phyloP scores from a whole-genome alignment of 2,888 invertebrate genomes.

The Eucera pruinosa region DNA sequence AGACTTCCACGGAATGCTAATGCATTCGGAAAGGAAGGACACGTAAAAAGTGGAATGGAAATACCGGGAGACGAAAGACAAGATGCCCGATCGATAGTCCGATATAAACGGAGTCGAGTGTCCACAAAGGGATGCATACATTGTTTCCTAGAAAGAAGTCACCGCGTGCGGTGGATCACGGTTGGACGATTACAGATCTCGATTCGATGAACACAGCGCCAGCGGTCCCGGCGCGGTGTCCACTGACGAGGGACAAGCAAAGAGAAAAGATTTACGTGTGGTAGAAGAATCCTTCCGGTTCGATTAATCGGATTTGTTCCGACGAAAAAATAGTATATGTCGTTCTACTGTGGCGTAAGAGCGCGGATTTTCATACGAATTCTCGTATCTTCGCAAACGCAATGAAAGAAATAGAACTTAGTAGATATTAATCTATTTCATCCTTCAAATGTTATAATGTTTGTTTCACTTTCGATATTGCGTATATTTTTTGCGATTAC shows the following conservation, averaged over 20 bases:
- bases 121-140: slow-evolving; percentile 41
- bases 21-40: slow-evolving; percentile 12
- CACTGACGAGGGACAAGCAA: slow-evolving; percentile 53
- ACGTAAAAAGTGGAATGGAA: slow-evolving; percentile 2
- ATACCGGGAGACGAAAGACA: neutral
- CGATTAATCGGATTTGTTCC: slow-evolving; percentile 36
- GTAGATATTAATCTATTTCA: no score
- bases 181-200: slow-evolving; percentile 58
- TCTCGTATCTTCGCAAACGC: no score
- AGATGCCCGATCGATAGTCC: neutral
- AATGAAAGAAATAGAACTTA: no score
- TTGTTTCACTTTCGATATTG: no score
- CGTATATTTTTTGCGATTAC: no score
- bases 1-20: neutral
- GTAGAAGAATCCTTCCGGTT: slow-evolving; percentile 54
- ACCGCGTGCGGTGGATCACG: slow-evolving; percentile 56
- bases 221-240: neutral
- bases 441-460: no score
- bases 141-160: slow-evolving; percentile 53
- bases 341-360: neutral
- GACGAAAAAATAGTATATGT: neutral
- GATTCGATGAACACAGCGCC: slow-evolving; percentile 42
- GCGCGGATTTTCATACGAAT: neutral
- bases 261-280: slow-evolving; percentile 52
- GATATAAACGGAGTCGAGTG: slow-evolving; percentile 25